phyloP scores from a whole-genome alignment of 2,113 vertebrate species.

The Ranitomeya variabilis region DNA sequence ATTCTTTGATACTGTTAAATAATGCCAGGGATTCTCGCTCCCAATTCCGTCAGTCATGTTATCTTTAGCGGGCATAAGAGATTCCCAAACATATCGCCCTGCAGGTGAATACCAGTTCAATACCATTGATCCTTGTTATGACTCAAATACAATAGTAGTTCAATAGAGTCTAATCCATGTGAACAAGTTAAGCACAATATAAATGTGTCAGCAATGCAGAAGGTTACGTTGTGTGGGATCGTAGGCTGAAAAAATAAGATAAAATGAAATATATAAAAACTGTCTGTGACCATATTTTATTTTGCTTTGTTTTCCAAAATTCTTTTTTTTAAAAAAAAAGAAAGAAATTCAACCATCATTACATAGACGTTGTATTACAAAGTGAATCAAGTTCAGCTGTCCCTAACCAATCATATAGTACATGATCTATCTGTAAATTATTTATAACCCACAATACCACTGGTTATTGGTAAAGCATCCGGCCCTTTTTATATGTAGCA shows the following conservation, averaged over 20 bases:
- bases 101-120: neutral
- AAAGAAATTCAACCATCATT: no score
- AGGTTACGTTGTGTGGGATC: neutral
- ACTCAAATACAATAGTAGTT: neutral
- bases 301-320: no score
- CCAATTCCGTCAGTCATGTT: neutral
- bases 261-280: neutral
- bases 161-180: neutral
- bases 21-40: neutral
- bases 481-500: no score
- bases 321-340: no score
- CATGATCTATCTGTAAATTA: no score
- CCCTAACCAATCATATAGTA: no score
- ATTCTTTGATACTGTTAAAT: neutral
- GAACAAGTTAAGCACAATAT: neutral
- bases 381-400: no score
- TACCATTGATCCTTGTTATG: neutral
- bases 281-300: no score
- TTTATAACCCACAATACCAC: no score
- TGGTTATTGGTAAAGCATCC: no score
- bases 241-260: neutral
- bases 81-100: constrained; percentile 1
- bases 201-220: neutral
- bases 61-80: neutral
- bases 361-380: no score